Conservation (phyloP, 2,113 vertebrate genomes). For the Sarotherodon lohbergeri region DNA sequence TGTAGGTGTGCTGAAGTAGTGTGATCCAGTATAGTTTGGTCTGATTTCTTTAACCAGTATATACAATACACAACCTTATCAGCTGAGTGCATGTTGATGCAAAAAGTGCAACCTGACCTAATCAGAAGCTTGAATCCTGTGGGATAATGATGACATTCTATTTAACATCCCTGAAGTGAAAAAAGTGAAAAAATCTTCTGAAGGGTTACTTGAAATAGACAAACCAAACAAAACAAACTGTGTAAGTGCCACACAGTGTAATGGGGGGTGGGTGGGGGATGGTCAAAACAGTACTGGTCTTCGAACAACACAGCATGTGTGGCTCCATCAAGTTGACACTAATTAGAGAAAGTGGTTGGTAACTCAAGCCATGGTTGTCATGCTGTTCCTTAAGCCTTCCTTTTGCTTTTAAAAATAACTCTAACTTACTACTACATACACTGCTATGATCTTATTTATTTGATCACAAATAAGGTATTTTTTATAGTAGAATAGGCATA, state of each 20-base stretch:
- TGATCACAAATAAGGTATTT: not conserved
- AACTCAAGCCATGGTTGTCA: conserved; percentile 25
- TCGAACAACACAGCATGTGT: not conserved
- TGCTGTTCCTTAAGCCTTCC: not conserved
- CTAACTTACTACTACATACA: not conserved
- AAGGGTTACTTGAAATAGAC: not conserved
- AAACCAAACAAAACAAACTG: not conserved
- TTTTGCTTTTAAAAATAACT: conserved; percentile 1
- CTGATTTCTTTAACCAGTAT: not conserved
- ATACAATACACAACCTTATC: not conserved
- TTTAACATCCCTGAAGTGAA: not conserved
- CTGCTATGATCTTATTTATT: not conserved
- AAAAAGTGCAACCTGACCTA: not conserved
- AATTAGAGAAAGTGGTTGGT: conserved; percentile 40
- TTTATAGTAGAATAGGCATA: not conserved
- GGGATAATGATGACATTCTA: not conserved
- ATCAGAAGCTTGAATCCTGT: not conserved
- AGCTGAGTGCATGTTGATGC: not conserved
- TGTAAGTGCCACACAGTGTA: not conserved
- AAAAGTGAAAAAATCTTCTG: not conserved
- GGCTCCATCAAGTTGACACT: conserved; percentile 20
- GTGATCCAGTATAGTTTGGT: not conserved
- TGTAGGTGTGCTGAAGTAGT: not conserved
- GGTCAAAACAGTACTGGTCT: not conserved
- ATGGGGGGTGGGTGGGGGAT: not conserved